Conservation (phyloP, 2,113 vertebrate genomes). For the Pteronura brasiliensis region DNA sequence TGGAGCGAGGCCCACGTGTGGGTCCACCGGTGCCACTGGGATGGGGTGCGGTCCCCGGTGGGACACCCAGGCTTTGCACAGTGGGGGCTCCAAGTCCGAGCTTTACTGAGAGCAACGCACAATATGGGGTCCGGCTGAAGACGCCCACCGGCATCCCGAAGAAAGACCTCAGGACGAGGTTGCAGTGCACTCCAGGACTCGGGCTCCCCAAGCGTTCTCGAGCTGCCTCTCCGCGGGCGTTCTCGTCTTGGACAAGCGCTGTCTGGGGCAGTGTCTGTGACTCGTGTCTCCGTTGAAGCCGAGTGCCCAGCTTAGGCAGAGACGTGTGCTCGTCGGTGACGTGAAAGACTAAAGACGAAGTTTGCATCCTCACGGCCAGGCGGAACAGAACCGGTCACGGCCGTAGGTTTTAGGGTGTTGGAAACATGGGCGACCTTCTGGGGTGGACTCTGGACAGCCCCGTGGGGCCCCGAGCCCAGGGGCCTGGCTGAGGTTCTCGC, state of each 20-base stretch:
- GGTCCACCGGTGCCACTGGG: fast-evolving
- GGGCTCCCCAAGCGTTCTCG: background rate
- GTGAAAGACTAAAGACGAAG: background rate
- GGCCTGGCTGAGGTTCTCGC: no score
- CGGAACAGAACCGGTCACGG: fast-evolving
- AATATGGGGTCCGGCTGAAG: fast-evolving
- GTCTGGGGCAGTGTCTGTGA: background rate
- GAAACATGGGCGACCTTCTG: background rate
- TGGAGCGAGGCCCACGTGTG: fast-evolving
- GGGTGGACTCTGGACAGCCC: background rate
- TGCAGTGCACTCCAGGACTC: background rate
- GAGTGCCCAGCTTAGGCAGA: background rate
- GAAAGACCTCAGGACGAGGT: background rate
- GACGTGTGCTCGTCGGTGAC: background rate
- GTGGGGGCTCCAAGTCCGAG: background rate
- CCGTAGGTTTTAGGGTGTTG: no score
- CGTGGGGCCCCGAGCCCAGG: fast-evolving
- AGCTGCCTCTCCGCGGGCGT: background rate
- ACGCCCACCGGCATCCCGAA: fast-evolving
- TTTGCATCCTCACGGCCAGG: no score
- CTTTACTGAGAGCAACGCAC: background rate
- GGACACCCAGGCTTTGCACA: background rate
- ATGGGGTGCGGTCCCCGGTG: fast-evolving
- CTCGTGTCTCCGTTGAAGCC: background rate
- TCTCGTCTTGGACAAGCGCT: background rate